These are phyloP conservation scores for Stomatorhinus walkeri DNA, from an alignment of 2,797 vertebrate species.

Conservation along the genomic window DNA sequence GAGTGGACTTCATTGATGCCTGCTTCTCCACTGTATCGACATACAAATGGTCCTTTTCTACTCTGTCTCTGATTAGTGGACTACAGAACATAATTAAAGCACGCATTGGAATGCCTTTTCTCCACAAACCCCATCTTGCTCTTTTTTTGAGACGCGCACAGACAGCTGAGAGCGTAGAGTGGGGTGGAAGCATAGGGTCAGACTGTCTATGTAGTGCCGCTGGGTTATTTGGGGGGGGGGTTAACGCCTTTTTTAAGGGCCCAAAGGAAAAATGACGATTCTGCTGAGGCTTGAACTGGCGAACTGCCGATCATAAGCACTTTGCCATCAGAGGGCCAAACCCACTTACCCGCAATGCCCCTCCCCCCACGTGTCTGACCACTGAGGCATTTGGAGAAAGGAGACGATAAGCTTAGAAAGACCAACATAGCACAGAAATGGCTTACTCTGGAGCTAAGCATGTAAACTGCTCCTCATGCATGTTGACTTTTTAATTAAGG, in stretches of 20 bases:
- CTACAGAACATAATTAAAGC: not conserved
- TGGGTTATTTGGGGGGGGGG: not conserved
- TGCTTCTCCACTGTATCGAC: not conserved
- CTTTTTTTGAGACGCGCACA: not conserved
- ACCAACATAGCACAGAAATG: not conserved
- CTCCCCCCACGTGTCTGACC: not conserved
- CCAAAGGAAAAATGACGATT: not conserved
- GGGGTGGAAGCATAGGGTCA: not conserved
- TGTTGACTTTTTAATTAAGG: conserved; percentile 4
- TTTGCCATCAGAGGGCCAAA: not conserved
- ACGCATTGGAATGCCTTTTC: not conserved
- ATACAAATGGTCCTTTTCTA: not conserved
- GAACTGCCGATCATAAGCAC: not conserved
- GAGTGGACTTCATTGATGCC: not conserved
- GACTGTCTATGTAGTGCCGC: not conserved
- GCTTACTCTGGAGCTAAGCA: not conserved
- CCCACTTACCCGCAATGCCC: not conserved
- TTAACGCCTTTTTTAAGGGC: not conserved
- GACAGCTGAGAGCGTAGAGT: not conserved
- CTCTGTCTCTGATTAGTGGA: not conserved
- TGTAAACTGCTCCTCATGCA: not conserved
- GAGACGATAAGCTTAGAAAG: not conserved
- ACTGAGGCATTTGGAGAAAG: not conserved
- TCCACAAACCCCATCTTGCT: not conserved
- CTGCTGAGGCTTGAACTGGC: not conserved